A percentile compares a stretch with the other conserved stretches of the same genome.
Conservation (phyloP, 2,888 invertebrate species). For the Trimorus sp. region DNA sequence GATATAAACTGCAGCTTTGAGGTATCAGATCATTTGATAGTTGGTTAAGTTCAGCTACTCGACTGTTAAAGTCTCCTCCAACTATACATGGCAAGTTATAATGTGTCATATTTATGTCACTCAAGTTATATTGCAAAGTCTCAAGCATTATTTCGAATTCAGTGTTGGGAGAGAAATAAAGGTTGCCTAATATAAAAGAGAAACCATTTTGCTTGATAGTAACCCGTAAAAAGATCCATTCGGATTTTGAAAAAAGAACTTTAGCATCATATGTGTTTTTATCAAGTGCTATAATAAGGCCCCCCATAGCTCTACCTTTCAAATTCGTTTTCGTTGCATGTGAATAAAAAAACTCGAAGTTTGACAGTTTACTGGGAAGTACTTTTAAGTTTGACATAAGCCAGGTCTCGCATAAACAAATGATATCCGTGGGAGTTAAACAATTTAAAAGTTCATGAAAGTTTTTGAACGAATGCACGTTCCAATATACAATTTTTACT, state of each 20-base stretch:
- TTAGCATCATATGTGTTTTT: not conserved
- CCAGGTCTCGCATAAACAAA: slow-evolving; percentile 10
- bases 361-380: not conserved
- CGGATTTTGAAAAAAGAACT: not conserved
- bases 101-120: not conserved
- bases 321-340: not conserved
- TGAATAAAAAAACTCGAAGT: not conserved
- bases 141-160: not conserved
- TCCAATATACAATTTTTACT: slow-evolving; percentile 3
- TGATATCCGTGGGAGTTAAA: not conserved
- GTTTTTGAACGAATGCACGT: slow-evolving; percentile 7
- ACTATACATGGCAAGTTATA: slow-evolving; percentile 6
- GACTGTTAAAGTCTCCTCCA: slow-evolving; percentile 20
- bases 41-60: slow-evolving; percentile 9
- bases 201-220: not conserved
- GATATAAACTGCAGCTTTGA: not conserved
- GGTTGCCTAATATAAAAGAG: slow-evolving; percentile 1
- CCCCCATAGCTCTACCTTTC: not conserved
- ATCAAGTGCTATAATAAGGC: not conserved
- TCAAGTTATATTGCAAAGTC: not conserved
- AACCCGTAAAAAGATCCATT: not conserved
- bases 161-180: not conserved
- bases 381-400: not conserved
- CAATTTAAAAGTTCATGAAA: not conserved
- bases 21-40: not conserved